Percentiles rank a stretch among this genome's conserved stretches.
These are phyloP conservation scores for Allobates femoralis DNA, from an alignment of 2,797 vertebrate genomes.

Conservation along the genomic window DNA sequence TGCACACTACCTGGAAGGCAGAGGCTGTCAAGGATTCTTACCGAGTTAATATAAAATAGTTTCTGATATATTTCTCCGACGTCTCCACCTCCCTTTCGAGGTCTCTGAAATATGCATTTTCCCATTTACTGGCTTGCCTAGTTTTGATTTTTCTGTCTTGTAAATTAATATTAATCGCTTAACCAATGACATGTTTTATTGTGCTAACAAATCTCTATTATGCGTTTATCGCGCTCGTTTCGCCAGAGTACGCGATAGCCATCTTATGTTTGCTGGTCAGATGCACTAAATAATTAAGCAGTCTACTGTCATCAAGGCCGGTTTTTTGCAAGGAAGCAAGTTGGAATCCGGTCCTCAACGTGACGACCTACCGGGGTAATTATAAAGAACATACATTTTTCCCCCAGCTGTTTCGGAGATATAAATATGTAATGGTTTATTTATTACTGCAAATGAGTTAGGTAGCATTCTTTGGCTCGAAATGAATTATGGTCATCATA, in stretches of 20 bases:
- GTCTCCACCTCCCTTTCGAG: conserved; percentile 62
- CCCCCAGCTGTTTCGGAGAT: neutral
- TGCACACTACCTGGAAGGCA: conserved; percentile 75
- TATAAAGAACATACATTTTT: conserved; percentile 69
- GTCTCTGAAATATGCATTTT: conserved; percentile 54
- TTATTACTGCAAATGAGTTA: conserved; percentile 24
- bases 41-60: conserved; percentile 72
- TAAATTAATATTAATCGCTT: conserved; percentile 72
- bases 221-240: conserved; percentile 59
- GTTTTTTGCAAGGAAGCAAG: conserved; percentile 77
- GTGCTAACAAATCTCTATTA: conserved; percentile 66
- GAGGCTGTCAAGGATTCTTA: conserved; percentile 75
- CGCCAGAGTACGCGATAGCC: conserved; percentile 68
- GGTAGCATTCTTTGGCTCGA: neutral
- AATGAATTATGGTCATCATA: conserved; percentile 10
- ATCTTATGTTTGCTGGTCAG: conserved; percentile 71
- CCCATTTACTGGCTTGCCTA: conserved; percentile 57
- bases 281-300: conserved; percentile 79
- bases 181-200: conserved; percentile 61
- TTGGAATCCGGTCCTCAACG: conserved; percentile 77
- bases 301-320: conserved; percentile 76
- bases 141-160: conserved; percentile 67
- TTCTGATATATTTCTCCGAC: conserved; percentile 69
- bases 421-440: conserved; percentile 8
- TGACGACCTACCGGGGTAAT: conserved; percentile 74